These are phyloP conservation scores for Tor tambroides DNA, from an alignment of 2,113 vertebrate genomes.

Conservation along the genomic window DNA sequence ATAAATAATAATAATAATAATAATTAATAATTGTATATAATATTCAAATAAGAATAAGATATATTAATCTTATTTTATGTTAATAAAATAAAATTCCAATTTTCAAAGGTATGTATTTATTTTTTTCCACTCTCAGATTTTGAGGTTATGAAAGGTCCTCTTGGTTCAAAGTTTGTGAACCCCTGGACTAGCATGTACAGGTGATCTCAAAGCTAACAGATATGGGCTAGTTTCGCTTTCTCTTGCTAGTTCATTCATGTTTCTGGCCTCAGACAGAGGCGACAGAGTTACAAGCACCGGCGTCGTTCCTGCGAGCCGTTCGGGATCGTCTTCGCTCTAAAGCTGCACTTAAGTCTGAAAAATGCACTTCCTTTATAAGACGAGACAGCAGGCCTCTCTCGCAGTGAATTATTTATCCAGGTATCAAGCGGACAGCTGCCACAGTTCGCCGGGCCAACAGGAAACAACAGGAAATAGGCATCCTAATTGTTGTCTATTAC, in stretches of 20 bases:
- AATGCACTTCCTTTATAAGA: slow-evolving; percentile 47
- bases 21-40: too few species aligned
- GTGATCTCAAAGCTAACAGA: neutral
- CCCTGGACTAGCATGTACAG: neutral
- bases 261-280: slow-evolving; percentile 6
- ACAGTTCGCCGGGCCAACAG: slow-evolving; percentile 37
- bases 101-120: neutral
- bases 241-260: neutral
- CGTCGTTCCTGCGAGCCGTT: neutral
- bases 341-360: slow-evolving; percentile 55
- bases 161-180: neutral
- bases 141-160: neutral
- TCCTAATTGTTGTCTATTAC: slow-evolving; percentile 51
- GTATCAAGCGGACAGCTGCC: slow-evolving; percentile 29
- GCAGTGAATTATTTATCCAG: slow-evolving; percentile 56
- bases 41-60: too few species aligned
- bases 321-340: slow-evolving; percentile 25
- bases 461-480: slow-evolving; percentile 44
- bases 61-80: too few species aligned
- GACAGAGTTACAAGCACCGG: neutral
- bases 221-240: neutral
- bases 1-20: too few species aligned
- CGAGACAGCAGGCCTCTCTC: slow-evolving; percentile 30
- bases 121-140: neutral
- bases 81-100: neutral